Percentiles rank a stretch among this genome's conserved stretches.
Conservation (phyloP, 2,888 invertebrate species). For the Tridacna crocea region DNA sequence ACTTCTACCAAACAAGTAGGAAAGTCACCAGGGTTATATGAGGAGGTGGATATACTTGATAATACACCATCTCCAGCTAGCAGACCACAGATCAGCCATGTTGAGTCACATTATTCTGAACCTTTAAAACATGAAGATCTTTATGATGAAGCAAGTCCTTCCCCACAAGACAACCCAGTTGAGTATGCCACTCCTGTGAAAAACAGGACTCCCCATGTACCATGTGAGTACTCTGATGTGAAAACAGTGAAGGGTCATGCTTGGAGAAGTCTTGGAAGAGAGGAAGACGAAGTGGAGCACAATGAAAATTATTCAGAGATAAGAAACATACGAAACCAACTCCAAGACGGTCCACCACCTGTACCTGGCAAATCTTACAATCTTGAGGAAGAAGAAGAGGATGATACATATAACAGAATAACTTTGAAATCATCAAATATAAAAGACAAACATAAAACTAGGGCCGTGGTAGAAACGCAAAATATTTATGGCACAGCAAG, state of each 20-base stretch:
- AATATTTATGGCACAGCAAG: constrained; percentile 58
- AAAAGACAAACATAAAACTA: constrained; percentile 5
- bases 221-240: constrained; percentile 49
- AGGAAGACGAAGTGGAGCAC: constrained; percentile 50
- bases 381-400: constrained; percentile 40
- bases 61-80: not conserved
- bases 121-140: not conserved
- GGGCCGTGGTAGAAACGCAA: not conserved
- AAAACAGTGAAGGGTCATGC: constrained; percentile 53
- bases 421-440: constrained; percentile 2
- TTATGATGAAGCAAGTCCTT: constrained; percentile 23
- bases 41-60: constrained; percentile 15
- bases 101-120: constrained; percentile 1
- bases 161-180: not conserved
- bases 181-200: constrained; percentile 34
- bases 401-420: constrained; percentile 47
- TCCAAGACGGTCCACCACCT: constrained; percentile 34
- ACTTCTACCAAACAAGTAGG: not conserved
- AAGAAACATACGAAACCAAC: constrained; percentile 38
- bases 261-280: constrained; percentile 60
- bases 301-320: constrained; percentile 59
- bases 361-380: constrained; percentile 35
- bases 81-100: too few species aligned
- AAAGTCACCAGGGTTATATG: not conserved
- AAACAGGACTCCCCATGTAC: not conserved